Evolutionary conservation across 2,797 vertebrate species (phyloP).

Genomic region (Morus bassanus): DNA sequence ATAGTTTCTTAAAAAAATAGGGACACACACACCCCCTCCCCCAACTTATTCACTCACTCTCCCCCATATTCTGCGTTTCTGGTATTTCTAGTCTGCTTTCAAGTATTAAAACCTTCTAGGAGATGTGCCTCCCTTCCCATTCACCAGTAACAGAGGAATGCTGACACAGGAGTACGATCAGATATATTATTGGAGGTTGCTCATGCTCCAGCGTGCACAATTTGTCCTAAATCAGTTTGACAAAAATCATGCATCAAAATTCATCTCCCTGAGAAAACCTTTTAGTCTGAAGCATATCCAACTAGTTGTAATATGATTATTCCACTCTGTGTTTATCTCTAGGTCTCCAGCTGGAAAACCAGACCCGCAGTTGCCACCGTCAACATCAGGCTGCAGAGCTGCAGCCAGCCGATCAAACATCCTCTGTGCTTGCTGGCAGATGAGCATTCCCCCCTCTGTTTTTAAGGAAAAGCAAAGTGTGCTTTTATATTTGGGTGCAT

Average conservation of each 20-base stretch:
- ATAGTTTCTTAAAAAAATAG: neutral
- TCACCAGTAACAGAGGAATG: neutral
- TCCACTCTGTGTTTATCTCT: slow-evolving; percentile 6
- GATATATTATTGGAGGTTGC: neutral
- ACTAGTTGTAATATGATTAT: slow-evolving; percentile 22
- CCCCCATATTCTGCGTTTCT: neutral
- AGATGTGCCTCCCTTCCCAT: neutral
- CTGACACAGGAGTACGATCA: neutral
- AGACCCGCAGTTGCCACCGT: neutral
- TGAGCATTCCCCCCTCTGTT: neutral
- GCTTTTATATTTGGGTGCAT: neutral
- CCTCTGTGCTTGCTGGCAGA: neutral
- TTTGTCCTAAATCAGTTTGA: neutral
- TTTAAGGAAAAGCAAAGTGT: neutral
- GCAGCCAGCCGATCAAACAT: neutral
- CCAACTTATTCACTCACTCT: neutral
- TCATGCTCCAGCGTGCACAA: neutral
- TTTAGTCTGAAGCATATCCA: neutral
- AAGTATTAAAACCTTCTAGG: neutral
- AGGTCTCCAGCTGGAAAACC: slow-evolving; percentile 26
- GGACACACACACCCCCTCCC: too few species aligned
- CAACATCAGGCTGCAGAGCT: neutral
- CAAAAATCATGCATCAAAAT: neutral
- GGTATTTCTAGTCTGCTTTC: neutral
- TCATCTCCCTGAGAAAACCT: neutral